Evolutionary conservation across 2,113 vertebrate species (phyloP).

Genomic region (Ramphastos sulfuratus): DNA sequence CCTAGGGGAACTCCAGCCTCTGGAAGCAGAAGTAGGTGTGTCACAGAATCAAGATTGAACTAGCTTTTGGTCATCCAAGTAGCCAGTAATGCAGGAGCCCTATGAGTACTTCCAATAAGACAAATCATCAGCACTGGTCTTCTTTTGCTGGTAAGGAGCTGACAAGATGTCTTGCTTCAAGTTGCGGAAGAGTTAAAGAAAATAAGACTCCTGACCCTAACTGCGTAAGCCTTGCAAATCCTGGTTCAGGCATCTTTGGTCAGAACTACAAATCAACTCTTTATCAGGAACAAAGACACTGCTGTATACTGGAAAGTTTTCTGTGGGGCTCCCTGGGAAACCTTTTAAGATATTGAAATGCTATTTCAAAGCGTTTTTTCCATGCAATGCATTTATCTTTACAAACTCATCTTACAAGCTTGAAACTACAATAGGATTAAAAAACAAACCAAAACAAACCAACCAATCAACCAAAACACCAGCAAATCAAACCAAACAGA

Average conservation of each 20-base stretch:
- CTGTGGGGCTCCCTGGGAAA: background rate
- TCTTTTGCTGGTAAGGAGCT: background rate
- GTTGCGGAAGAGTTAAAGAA: background rate
- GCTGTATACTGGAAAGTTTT: background rate
- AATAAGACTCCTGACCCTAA: background rate
- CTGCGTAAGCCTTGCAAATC: background rate
- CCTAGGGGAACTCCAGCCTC: background rate
- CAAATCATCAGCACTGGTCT: background rate
- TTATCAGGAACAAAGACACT: background rate
- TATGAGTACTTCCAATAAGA: background rate
- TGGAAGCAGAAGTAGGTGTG: background rate
- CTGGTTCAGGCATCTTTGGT: background rate
- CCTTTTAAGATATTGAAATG: background rate
- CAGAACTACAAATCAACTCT: background rate
- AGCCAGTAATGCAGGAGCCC: background rate
- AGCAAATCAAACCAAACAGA: too few relatives aligned
- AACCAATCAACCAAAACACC: too few relatives aligned
- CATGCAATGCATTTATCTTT: background rate
- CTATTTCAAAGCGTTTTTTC: background rate
- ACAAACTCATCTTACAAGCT: background rate
- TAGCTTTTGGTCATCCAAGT: background rate
- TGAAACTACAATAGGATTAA: background rate
- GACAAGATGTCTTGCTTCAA: background rate
- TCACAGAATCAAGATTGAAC: background rate
- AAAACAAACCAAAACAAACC: background rate